phyloP scores from a whole-genome alignment of 2,113 vertebrate species.

The Pluvialis apricaria region DNA sequence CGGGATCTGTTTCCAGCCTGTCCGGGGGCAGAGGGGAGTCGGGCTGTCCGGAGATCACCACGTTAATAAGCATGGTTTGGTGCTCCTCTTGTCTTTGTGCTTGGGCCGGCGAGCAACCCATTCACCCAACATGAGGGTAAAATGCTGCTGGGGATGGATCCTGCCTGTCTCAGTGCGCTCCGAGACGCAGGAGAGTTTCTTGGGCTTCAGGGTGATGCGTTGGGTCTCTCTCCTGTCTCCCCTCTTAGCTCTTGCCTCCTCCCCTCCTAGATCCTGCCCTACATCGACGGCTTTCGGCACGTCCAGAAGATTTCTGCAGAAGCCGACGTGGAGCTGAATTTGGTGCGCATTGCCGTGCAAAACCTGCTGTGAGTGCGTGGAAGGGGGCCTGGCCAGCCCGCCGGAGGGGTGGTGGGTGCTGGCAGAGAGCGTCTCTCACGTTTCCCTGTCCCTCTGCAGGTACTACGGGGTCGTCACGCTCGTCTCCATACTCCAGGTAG shows the following conservation, averaged over 20 bases:
- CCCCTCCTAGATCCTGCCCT: constrained; percentile 85
- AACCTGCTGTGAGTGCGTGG: constrained; percentile 86
- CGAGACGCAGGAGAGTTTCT: background rate
- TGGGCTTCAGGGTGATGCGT: background rate
- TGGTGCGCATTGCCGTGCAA: constrained; percentile 96
- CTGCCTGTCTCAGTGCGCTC: fast-evolving
- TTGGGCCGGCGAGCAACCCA: background rate
- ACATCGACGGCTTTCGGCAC: constrained; percentile 94
- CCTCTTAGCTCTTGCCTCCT: background rate
- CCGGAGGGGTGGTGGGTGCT: background rate
- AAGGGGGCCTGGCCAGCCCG: background rate
- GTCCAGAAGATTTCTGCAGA: constrained; percentile 97
- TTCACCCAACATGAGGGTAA: fast-evolving
- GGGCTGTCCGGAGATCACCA: background rate
- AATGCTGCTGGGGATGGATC: background rate
- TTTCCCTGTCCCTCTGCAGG: constrained; percentile 66
- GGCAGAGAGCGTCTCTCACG: background rate
- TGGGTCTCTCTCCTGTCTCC: background rate
- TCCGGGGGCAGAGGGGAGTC: fast-evolving
- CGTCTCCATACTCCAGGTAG: constrained; percentile 96
- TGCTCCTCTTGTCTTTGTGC: background rate
- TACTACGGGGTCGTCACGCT: constrained; percentile 94
- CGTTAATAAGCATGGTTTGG: fast-evolving
- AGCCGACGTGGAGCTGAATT: constrained; percentile 94
- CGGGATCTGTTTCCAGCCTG: background rate